Evolutionary conservation across 2,888 invertebrate species (phyloP).

Genomic region (Lasioglossum figueresi): DNA sequence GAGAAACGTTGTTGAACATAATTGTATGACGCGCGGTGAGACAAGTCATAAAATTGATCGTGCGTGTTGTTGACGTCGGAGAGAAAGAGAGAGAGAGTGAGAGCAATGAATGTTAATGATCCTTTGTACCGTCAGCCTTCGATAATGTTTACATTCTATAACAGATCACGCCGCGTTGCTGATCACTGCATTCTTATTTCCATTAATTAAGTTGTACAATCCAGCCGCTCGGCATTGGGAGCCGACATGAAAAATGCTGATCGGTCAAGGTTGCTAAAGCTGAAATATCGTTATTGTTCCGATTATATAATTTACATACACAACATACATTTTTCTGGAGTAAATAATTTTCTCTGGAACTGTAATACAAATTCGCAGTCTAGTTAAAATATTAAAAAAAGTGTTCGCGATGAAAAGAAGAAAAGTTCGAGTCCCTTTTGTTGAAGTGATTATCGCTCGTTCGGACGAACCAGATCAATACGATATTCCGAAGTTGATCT

Average conservation of each 20-base stretch:
- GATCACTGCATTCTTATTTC: not conserved
- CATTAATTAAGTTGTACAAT: not conserved
- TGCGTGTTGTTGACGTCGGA: not conserved
- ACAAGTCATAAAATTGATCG: constrained; percentile 16
- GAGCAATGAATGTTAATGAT: constrained; percentile 17
- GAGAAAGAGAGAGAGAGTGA: too few relatives aligned
- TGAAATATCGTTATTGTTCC: not conserved
- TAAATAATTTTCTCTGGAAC: not conserved
- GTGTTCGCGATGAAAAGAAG: not conserved
- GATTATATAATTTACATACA: not conserved
- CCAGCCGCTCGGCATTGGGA: not conserved
- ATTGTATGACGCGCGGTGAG: not conserved
- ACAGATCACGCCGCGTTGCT: not conserved
- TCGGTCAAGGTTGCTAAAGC: not conserved
- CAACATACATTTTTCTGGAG: too few relatives aligned
- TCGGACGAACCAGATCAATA: not conserved
- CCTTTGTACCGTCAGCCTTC: not conserved
- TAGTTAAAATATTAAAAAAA: not conserved
- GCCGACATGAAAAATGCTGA: not conserved
- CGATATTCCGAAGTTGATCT: constrained; percentile 5
- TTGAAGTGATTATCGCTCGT: not conserved
- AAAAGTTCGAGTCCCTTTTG: not conserved
- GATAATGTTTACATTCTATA: not conserved
- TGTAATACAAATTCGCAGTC: not conserved
- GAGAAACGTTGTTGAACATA: not conserved